Percentiles rank a stretch among this genome's conserved stretches.
phyloP scores from a whole-genome alignment of 2,797 vertebrate genomes.

The Parauchenoglanis ngamensis region DNA sequence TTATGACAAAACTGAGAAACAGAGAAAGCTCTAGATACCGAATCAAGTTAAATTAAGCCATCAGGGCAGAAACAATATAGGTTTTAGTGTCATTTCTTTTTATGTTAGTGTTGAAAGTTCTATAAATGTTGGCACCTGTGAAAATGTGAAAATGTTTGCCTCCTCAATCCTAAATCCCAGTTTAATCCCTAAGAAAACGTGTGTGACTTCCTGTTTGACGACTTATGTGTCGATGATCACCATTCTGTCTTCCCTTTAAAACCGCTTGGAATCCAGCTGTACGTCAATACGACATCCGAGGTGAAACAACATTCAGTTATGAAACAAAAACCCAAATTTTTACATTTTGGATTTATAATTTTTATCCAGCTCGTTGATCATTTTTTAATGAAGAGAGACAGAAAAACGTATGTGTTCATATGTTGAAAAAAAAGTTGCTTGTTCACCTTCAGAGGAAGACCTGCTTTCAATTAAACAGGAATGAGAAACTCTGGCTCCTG shows the following conservation, averaged over 20 bases:
- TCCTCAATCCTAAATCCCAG: background rate
- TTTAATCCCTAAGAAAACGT: background rate
- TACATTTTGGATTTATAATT: background rate
- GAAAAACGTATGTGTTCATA: background rate
- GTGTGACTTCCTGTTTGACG: too few relatives aligned
- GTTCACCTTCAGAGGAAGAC: slow-evolving; percentile 73
- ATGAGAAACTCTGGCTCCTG: slow-evolving; percentile 73
- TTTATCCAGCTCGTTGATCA: background rate
- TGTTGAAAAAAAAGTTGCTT: slow-evolving; percentile 65
- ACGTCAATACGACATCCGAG: background rate
- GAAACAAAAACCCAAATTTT: background rate
- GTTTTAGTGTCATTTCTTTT: background rate
- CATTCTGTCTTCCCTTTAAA: background rate
- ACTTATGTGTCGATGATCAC: background rate
- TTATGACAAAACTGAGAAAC: background rate
- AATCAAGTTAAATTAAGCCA: background rate
- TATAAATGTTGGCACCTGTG: background rate
- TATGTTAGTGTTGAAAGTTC: background rate
- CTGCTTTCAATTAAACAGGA: slow-evolving; percentile 77
- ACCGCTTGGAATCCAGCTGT: background rate
- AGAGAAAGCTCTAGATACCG: background rate
- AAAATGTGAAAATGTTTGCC: background rate
- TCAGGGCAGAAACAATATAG: background rate
- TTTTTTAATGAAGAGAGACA: background rate
- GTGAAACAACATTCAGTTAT: background rate